A percentile compares a stretch with the other conserved stretches of the same genome.
Evolutionary conservation across 2,113 vertebrate genomes (phyloP).

Genomic region (Cisticola juncidis): DNA sequence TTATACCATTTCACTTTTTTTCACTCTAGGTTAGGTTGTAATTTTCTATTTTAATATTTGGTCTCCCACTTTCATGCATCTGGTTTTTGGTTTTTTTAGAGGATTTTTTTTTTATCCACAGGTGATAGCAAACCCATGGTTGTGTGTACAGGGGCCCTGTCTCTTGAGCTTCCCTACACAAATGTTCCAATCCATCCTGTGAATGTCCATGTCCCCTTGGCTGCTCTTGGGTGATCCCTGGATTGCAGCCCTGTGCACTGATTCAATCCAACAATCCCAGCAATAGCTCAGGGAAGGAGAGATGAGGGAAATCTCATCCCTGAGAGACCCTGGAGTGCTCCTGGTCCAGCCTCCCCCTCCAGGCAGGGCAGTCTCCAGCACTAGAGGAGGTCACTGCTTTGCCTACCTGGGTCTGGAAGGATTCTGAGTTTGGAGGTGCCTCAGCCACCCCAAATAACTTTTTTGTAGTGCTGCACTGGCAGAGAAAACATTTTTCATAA

Average conservation of each 20-base stretch:
- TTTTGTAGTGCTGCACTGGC: neutral
- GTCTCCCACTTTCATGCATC: neutral
- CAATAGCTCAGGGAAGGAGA: neutral
- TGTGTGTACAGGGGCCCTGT: neutral
- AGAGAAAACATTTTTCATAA: neutral
- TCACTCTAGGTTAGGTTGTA: neutral
- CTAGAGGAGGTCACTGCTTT: neutral
- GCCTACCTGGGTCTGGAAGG: neutral
- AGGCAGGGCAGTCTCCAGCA: neutral
- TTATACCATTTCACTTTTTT: neutral
- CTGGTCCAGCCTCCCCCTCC: neutral
- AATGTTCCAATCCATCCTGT: neutral
- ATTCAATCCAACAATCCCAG: neutral
- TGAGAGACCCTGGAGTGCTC: neutral
- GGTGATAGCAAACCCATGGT: neutral
- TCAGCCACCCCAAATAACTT: neutral
- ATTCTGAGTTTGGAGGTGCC: neutral
- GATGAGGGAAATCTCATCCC: neutral
- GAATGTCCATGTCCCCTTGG: neutral
- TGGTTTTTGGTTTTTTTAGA: neutral
- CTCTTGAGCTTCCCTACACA: neutral
- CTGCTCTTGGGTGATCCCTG: neutral
- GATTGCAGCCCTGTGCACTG: neutral
- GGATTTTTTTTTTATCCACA: neutral
- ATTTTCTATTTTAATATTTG: neutral